Conservation (phyloP, 2,113 vertebrate genomes). For the Odontesthes bonariensis region DNA sequence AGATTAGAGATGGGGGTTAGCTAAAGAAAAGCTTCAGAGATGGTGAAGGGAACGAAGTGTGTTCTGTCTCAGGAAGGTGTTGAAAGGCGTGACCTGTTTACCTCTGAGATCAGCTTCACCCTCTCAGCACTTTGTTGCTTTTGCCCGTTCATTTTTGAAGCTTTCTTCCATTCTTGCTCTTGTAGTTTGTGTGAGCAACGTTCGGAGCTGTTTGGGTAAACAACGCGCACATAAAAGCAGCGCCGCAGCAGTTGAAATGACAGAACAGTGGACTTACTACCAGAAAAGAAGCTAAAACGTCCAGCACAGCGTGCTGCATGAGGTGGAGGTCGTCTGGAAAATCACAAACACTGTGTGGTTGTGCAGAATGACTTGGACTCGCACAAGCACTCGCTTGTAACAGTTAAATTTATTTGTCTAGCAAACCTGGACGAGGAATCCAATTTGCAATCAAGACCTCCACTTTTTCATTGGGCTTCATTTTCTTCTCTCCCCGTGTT, state of each 20-base stretch:
- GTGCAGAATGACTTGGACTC: constrained; percentile 27
- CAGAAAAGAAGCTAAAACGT: constrained; percentile 5
- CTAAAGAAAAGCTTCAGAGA: background rate
- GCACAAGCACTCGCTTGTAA: constrained; percentile 24
- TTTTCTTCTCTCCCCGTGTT: constrained; percentile 1
- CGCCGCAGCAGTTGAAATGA: constrained; percentile 22
- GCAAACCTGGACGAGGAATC: constrained; percentile 62
- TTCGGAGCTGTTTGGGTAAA: background rate
- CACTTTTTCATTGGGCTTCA: background rate
- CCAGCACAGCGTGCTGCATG: constrained; percentile 16
- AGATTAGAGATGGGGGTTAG: constrained; percentile 16
- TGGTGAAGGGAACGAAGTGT: constrained; percentile 14
- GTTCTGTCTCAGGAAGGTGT: constrained; percentile 52
- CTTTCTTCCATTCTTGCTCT: rapidly evolving
- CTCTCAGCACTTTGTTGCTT: background rate
- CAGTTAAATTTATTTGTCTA: constrained; percentile 66
- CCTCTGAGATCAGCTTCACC: constrained; percentile 32
- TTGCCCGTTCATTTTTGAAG: background rate
- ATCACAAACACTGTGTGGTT: constrained; percentile 14
- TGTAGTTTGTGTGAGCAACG: background rate
- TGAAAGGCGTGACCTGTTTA: constrained; percentile 61
- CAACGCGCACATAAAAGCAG: constrained; percentile 1
- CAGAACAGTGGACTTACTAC: constrained; percentile 27
- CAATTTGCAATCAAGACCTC: constrained; percentile 71
- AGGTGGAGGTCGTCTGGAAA: constrained; percentile 20